These are phyloP conservation scores for Scarus forsteni DNA, from an alignment of 2,797 vertebrate genomes.

Conservation along the genomic window DNA sequence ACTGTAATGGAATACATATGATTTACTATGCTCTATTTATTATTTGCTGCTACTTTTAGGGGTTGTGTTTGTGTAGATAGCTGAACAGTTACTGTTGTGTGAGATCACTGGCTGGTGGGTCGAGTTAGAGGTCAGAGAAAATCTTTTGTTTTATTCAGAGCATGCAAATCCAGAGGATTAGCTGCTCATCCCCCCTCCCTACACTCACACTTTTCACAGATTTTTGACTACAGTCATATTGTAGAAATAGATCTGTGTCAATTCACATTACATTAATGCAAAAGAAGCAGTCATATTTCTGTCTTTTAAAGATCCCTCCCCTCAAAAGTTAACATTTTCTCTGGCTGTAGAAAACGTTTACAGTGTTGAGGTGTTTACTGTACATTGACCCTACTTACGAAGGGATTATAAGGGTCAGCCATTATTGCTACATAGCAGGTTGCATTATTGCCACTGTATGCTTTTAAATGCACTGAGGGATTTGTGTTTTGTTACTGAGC, in stretches of 20 bases:
- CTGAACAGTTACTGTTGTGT: constrained; percentile 15
- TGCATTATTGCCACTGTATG: constrained; percentile 28
- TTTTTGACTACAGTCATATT: constrained; percentile 3
- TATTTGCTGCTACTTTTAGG: constrained; percentile 13
- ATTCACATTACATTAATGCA: not conserved
- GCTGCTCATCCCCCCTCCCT: constrained; percentile 28
- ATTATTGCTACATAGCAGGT: constrained; percentile 7
- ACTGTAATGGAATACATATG: constrained; percentile 3
- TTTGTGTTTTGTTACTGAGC: constrained; percentile 16
- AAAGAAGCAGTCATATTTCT: not conserved
- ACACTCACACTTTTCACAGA: not conserved
- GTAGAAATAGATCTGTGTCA: not conserved
- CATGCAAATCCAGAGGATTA: constrained; percentile 54
- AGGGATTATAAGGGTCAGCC: constrained; percentile 1
- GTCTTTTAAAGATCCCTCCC: constrained; percentile 13
- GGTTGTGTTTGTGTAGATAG: not conserved
- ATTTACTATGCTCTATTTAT: constrained; percentile 21
- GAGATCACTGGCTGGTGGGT: constrained; percentile 37
- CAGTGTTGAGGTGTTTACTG: constrained; percentile 37
- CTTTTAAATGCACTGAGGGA: constrained; percentile 23
- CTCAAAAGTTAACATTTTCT: not conserved
- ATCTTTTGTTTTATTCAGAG: constrained; percentile 52
- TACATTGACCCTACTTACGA: not conserved
- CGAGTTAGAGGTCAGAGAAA: constrained; percentile 50
- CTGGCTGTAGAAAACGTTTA: constrained; percentile 7